These are phyloP conservation scores for Oreotrochilus melanogaster DNA, from an alignment of 2,113 vertebrate genomes.

Conservation along the genomic window DNA sequence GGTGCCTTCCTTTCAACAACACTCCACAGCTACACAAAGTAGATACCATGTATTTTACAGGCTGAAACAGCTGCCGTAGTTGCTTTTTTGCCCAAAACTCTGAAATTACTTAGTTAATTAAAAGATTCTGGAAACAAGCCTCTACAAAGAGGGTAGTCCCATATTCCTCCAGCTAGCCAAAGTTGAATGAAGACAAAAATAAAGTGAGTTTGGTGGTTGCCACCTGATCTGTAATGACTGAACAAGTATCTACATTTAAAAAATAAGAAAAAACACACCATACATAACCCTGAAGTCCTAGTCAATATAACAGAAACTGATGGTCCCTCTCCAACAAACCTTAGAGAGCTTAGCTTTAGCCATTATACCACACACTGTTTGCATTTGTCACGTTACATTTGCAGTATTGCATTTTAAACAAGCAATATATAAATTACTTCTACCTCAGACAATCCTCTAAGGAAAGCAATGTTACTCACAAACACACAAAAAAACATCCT, in stretches of 20 bases:
- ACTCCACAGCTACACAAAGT: neutral
- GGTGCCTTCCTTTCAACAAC: neutral
- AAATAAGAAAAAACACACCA: neutral
- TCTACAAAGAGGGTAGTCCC: neutral
- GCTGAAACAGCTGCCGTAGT: neutral
- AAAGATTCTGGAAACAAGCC: neutral
- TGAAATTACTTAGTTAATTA: neutral
- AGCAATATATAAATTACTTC: neutral
- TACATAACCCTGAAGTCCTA: neutral
- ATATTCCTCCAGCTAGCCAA: neutral
- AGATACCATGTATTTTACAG: neutral
- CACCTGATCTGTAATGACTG: neutral
- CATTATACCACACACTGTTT: neutral
- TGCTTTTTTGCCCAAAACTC: neutral
- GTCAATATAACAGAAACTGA: neutral
- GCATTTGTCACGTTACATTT: rapidly evolving
- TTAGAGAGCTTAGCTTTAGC: neutral
- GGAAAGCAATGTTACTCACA: neutral
- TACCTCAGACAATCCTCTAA: neutral
- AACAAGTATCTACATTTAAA: neutral
- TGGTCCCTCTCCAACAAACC: neutral
- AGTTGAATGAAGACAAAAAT: neutral
- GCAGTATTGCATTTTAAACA: neutral
- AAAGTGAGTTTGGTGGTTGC: neutral
- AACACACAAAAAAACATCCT: neutral